These are phyloP conservation scores for Sphyrna mokarran DNA, from an alignment of 2,113 vertebrate genomes.

Conservation along the genomic window DNA sequence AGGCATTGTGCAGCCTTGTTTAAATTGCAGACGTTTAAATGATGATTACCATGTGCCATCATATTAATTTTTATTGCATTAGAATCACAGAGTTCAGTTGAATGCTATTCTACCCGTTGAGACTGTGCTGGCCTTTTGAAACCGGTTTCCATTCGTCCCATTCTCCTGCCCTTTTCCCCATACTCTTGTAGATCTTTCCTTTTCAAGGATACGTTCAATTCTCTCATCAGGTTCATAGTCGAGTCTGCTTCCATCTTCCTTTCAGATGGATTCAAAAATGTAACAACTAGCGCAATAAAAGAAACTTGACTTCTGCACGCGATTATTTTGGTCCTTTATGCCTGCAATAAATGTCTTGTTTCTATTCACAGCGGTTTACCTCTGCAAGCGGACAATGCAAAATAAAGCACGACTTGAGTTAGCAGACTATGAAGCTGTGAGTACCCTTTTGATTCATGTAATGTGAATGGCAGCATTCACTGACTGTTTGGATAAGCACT, in stretches of 20 bases:
- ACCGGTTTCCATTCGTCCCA: background rate
- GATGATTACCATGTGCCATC: background rate
- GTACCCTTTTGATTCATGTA: slow-evolving; percentile 46
- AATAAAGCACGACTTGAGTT: slow-evolving; percentile 95
- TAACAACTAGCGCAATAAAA: background rate
- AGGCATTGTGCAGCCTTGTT: background rate
- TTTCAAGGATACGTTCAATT: too few relatives aligned
- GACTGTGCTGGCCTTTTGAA: background rate
- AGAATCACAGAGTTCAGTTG: background rate
- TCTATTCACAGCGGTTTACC: slow-evolving; percentile 80
- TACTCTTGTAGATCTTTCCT: background rate
- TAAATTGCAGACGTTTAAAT: background rate
- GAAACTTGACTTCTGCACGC: background rate
- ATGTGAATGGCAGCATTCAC: slow-evolving; percentile 15
- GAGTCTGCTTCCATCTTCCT: background rate
- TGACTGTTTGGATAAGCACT: background rate
- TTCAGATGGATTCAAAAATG: background rate
- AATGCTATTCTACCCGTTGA: background rate
- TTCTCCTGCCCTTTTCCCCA: background rate
- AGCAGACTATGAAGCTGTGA: slow-evolving; percentile 94
- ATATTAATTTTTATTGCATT: background rate
- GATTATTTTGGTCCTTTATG: background rate
- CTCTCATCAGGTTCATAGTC: background rate
- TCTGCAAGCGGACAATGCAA: slow-evolving; percentile 98
- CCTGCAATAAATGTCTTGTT: slow-evolving; percentile 4